These are phyloP conservation scores for Diaperis boleti DNA, from an alignment of 2,888 invertebrate species.

Conservation along the genomic window DNA sequence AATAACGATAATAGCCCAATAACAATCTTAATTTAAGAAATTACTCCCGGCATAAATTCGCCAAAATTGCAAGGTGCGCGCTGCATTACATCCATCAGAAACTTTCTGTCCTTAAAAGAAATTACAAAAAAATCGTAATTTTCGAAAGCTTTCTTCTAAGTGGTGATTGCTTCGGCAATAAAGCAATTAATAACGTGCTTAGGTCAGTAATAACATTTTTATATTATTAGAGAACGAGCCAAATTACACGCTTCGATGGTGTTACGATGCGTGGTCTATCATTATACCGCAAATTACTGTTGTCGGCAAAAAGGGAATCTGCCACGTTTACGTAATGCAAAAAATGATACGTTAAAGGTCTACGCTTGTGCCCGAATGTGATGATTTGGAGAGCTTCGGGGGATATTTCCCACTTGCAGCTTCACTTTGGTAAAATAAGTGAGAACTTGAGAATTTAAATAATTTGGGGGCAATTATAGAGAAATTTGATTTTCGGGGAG, in stretches of 20 bases:
- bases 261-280: constrained; percentile 11
- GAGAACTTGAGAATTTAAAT: too few species aligned
- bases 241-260: constrained; percentile 25
- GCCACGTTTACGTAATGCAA: constrained; percentile 1
- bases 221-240: constrained; percentile 8
- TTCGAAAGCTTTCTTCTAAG: neutral
- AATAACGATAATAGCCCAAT: constrained; percentile 12
- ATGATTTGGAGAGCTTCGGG: neutral
- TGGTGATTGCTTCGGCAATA: neutral
- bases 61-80: constrained; percentile 7
- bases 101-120: neutral
- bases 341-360: constrained; percentile 1
- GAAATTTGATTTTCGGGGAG: neutral
- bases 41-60: constrained; percentile 16
- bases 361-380: neutral
- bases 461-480: neutral
- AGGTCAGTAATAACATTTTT: constrained; percentile 8
- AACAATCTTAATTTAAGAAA: constrained; percentile 12
- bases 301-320: constrained; percentile 15
- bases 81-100: constrained; percentile 20
- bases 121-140: neutral
- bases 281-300: constrained; percentile 13
- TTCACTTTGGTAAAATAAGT: neutral
- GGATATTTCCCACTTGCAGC: neutral
- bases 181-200: constrained; percentile 15